A percentile compares a stretch with the other conserved stretches of the same genome.
Conservation (phyloP, 1,140 invertebrate species). For the Bombus impatiens region DNA sequence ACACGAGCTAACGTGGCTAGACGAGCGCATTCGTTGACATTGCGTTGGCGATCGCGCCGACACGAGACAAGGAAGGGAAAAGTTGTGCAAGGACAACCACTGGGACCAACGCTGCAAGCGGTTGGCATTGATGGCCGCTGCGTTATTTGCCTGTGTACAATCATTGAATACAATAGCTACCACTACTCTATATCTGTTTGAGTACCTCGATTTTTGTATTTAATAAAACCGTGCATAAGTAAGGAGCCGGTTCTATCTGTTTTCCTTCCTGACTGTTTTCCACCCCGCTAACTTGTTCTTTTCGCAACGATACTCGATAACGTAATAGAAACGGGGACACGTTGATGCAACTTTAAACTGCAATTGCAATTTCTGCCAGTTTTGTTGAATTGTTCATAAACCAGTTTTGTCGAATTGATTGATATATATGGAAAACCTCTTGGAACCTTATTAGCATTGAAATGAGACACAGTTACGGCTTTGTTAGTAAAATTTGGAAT, state of each 20-base stretch:
- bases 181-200: background rate
- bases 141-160: conserved; percentile 2
- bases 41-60: conserved; percentile 10
- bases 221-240: background rate
- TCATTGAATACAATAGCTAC: background rate
- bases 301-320: background rate
- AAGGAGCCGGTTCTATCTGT: background rate
- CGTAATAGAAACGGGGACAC: background rate
- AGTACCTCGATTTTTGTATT: background rate
- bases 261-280: background rate
- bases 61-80: conserved; percentile 22
- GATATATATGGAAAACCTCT: too few species aligned
- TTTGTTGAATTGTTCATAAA: background rate
- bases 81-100: conserved; percentile 40
- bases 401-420: background rate
- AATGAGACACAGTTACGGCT: too few species aligned
- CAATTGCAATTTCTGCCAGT: background rate
- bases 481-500: too few species aligned
- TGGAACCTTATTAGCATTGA: too few species aligned
- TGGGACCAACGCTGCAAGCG: background rate
- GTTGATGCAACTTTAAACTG: conserved; percentile 3
- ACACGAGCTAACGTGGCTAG: background rate
- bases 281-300: background rate
- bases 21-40: conserved; percentile 33
- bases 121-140: conserved; percentile 42